Base-by-base conservation (phyloP, 1,140 invertebrate species). In the Drosophila burlai region DNA sequence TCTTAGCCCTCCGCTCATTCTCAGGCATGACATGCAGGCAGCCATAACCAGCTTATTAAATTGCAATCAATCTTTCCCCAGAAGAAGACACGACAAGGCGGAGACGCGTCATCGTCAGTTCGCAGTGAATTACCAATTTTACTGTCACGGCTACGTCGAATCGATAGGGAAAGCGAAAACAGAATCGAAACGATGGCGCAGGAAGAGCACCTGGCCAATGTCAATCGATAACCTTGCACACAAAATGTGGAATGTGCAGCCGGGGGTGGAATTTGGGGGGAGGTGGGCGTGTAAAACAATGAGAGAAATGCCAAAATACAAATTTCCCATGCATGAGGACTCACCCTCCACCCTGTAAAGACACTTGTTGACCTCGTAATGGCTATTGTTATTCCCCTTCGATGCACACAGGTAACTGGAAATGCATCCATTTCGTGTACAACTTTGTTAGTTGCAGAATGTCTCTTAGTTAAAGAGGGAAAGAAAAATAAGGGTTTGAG, bases 331-430 rank as follows among this genome's bases (percentile, higher is more conserved):
- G 62, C 62, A 57, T 68, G 34, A 15, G 18, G 52, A 24, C 16
- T 34, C 16, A 15, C 15, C 54, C 24, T 21, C 8, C 43, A 24
- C 34, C 15, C 21, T 10, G 15, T 29, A 83, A 40, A 85, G 74
- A 85, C 82, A 85, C 82, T 85, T 85, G 82, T 86, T 85, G 82
- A 64, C 79, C 82, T 67, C 65, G 43, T 72, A 58, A 42, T 46
- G 49, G 49, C 46, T 4, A 45, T 77, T 46, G 42, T 26, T 46
- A 55, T 62, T 46, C 36, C 45, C 36, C 46, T 55, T 58, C 42
- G 58, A 62, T 65, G 63, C 40, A 65, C 57, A 43, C 18, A 8
- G 57, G 16, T 16, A 65, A 45, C 21, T 42, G 21, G 18, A 13
- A 34, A 36, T 26, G 40, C 4, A 45, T 45, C 0, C 21, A 45